Evolutionary conservation across 2,888 invertebrate species (phyloP), one percentile per base, ranked within the genome.

Genomic region (Caenorhabditis uteleia): DNA sequence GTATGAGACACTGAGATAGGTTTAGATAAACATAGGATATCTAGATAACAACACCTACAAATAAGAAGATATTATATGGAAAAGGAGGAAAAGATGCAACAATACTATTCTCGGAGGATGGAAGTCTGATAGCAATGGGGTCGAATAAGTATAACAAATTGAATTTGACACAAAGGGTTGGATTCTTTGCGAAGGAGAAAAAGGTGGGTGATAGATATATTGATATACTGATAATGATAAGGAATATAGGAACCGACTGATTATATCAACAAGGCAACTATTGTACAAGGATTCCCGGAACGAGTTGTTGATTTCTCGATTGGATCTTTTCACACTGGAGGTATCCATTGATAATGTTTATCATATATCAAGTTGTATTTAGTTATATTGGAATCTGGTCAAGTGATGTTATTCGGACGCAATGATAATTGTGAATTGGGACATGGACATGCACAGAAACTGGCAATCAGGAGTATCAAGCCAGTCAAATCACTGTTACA

Each of bases 401-500:
- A 69, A 51, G 87, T 89, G 10, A 86, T 88, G 57, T 88, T 89
- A 2, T 87, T 89, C 83, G 90, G 90, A 0, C 84, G 87, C n/a
- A 89, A 89, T 81, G 81, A 84, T 1, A 87, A 88, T 49, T 89
- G 88, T 3, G 89, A 90, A 78, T 85, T 89, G 1, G 89, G 89
- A 16, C 85, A 83, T 33, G 87, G 85, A 2, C 84, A 85, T 68
- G 78, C 82, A 12, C 84, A 85, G 55, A 77, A 82, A 14, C 77
- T 82, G 43, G 68, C 72, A 0, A 46, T 66, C 16, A 48, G 73
- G 27, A 78, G 77, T 21, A 83, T 83, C 14, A 86, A 86, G 3
- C 82, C 85, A 10, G 86, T 87, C 23, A 86, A 85, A 72, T 70
- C 83, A 1, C 82, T 87, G 16, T 73, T 75, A 14, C 54, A 56